Conservation (phyloP, 2,113 vertebrate genomes). For the Brachyhypopomus occidentalis region DNA sequence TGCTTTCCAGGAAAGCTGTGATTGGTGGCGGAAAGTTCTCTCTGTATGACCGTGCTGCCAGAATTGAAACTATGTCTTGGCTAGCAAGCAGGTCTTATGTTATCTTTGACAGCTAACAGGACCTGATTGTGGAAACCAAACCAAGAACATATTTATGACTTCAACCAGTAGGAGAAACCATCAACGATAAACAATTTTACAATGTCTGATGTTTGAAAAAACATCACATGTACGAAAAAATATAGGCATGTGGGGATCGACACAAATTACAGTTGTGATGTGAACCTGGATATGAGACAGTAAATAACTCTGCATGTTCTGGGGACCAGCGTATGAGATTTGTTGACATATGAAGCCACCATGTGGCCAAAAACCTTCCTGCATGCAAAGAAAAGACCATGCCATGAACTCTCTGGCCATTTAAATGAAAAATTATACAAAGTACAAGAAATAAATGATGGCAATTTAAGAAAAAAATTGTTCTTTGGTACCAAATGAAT, state of each 20-base stretch:
- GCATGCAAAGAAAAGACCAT: not conserved
- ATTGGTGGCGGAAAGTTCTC: slow-evolving; percentile 82
- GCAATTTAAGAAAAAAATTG: no score
- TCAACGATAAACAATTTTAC: slow-evolving; percentile 15
- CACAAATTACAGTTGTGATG: not conserved
- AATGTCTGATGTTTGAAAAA: not conserved
- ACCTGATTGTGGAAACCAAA: not conserved
- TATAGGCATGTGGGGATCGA: not conserved
- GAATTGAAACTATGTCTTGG: slow-evolving; percentile 81
- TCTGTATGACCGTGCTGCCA: slow-evolving; percentile 80
- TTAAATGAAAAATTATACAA: not conserved
- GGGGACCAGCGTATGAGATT: slow-evolving; percentile 18
- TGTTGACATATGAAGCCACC: slow-evolving; percentile 65
- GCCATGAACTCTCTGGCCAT: not conserved
- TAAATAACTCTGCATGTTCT: slow-evolving; percentile 5
- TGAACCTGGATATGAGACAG: slow-evolving; percentile 23
- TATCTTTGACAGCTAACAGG: slow-evolving; percentile 19
- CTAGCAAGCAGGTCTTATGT: slow-evolving; percentile 61
- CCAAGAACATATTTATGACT: slow-evolving; percentile 4
- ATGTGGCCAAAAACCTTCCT: slow-evolving; percentile 55
- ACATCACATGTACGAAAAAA: not conserved
- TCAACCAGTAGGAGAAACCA: slow-evolving; percentile 3
- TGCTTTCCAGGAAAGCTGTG: slow-evolving; percentile 82
- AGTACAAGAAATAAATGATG: no score
- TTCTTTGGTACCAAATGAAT: no score